These are phyloP conservation scores for Listronotus oregonensis DNA, from an alignment of 1,140 invertebrate species.

Conservation along the genomic window DNA sequence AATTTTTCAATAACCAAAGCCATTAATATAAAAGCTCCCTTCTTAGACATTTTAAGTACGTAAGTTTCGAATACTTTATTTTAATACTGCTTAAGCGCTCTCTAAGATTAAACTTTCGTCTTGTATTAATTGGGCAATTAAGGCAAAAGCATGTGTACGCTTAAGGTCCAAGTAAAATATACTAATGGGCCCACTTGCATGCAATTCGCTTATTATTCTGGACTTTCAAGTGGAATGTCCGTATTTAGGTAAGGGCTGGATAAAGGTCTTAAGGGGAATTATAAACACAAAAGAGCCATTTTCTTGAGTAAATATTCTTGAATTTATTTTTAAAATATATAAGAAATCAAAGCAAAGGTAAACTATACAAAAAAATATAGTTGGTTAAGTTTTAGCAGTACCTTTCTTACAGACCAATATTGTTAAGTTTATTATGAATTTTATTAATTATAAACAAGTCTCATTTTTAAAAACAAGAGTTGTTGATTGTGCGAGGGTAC, in stretches of 20 bases:
- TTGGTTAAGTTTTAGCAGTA: too few relatives aligned
- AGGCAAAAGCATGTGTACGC: constrained; percentile 24
- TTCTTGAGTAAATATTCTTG: too few relatives aligned
- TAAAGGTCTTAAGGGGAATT: too few relatives aligned
- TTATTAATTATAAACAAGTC: too few relatives aligned
- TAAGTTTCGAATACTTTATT: constrained; percentile 27
- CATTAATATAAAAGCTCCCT: constrained; percentile 20
- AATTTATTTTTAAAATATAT: too few relatives aligned
- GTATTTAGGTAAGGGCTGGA: constrained; percentile 6
- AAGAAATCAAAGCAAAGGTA: too few relatives aligned
- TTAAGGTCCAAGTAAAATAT: constrained; percentile 23
- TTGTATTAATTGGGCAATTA: constrained; percentile 30
- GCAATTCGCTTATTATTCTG: constrained; percentile 24
- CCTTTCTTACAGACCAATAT: too few relatives aligned
- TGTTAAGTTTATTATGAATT: too few relatives aligned
- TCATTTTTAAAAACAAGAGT: too few relatives aligned
- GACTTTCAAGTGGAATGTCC: constrained; percentile 19
- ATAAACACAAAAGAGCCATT: too few relatives aligned
- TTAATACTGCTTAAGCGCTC: constrained; percentile 21
- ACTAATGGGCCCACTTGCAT: constrained; percentile 25
- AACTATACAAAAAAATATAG: too few relatives aligned
- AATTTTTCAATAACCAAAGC: constrained; percentile 26
- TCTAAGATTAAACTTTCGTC: constrained; percentile 32
- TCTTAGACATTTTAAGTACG: constrained; percentile 22
- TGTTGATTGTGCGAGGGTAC: too few relatives aligned